phyloP scores from a whole-genome alignment of 2,797 vertebrate species.

The Chiloscyllium punctatum region DNA sequence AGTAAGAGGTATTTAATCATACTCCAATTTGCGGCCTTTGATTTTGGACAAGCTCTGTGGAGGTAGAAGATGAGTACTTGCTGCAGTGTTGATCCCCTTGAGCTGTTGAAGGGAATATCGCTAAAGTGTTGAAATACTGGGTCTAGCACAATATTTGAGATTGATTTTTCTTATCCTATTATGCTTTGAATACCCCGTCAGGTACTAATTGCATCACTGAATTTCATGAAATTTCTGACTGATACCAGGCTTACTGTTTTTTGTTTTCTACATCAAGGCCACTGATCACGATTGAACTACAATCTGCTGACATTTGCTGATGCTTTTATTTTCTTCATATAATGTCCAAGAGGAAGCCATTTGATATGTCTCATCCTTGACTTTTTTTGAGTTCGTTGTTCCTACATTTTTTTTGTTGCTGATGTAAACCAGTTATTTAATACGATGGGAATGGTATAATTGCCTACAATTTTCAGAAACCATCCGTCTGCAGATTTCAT shows the following conservation, averaged over 20 bases:
- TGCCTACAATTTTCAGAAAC: background rate
- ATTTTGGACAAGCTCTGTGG: no score
- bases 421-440: background rate
- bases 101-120: background rate
- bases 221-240: background rate
- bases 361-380: background rate
- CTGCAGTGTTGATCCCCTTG: background rate
- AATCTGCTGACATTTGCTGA: background rate
- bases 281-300: background rate
- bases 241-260: background rate
- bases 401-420: background rate
- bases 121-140: background rate
- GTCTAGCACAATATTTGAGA: background rate
- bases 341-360: background rate
- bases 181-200: background rate
- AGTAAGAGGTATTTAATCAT: no score
- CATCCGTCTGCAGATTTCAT: background rate
- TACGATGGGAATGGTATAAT: background rate
- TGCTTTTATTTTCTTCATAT: background rate
- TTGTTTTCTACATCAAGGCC: background rate
- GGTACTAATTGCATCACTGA: background rate
- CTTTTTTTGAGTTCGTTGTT: background rate
- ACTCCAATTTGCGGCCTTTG: no score
- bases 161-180: background rate
- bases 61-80: no score